Evolutionary conservation across 2,797 vertebrate genomes (phyloP).

Genomic region (Natrix natrix): DNA sequence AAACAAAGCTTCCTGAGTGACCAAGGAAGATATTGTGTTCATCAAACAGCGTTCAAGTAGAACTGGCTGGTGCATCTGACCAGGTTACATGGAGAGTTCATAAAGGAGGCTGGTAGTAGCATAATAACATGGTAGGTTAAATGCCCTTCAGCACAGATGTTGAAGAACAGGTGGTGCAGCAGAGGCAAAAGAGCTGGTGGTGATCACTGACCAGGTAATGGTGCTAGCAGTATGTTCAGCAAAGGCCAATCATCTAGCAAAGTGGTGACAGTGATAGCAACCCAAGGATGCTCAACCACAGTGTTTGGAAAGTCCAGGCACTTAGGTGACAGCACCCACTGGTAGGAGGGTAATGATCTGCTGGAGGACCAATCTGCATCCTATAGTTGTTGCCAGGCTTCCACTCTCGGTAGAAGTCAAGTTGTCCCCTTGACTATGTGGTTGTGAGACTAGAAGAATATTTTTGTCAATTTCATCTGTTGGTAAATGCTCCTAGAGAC

Average conservation of each 20-base stretch:
- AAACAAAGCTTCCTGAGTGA: not conserved
- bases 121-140: not conserved
- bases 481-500: not conserved
- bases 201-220: not conserved
- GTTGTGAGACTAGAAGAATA: not conserved
- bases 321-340: not conserved
- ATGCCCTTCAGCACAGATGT: not conserved
- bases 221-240: not conserved
- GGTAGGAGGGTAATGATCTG: not conserved
- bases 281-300: not conserved
- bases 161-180: not conserved
- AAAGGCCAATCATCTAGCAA: not conserved
- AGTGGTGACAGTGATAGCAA: not conserved
- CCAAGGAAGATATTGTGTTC: not conserved
- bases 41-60: not conserved
- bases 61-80: not conserved
- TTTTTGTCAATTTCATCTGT: not conserved
- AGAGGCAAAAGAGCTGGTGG: not conserved
- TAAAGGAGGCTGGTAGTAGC: not conserved
- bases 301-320: not conserved
- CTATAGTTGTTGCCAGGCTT: not conserved
- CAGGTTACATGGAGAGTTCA: not conserved
- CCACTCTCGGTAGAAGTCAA: not conserved
- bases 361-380: not conserved
- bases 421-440: not conserved